Evolutionary conservation across 2,888 invertebrate species (phyloP), one percentile per base, ranked within the genome.

Genomic region (Mamestra brassicae): DNA sequence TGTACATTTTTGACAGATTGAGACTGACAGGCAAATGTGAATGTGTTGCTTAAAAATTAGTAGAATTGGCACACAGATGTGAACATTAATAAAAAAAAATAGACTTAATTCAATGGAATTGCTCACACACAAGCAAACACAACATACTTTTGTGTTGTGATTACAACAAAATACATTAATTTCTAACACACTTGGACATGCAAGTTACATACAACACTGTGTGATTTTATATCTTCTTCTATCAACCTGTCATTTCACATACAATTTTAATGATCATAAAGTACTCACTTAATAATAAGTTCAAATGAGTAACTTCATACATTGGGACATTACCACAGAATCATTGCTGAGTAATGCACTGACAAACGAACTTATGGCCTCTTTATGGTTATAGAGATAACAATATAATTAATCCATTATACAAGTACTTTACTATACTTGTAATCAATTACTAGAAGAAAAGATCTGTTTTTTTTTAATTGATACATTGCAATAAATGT

Each of bases 351-450:
- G 42, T 70, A 76, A 62, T 52, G 4, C 17, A 55, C 6, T 11
- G 60, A 34, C 26, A 50, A 17, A 17, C 4, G 8, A 70, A 50
- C 69, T 36, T 62, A 50, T 26, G 42, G 36, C 55, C 62, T 69
- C 55, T 75, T 17, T 50, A 68, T n/a, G n/a, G 61, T 5, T 50
- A 36, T 7, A 36, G 17, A 76, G 61, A 62, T 70, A 54, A 74
- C 15, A 66, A 36, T n/a, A 2, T 36, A 61, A 34, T 47, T 38
- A 55, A 50, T 42, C 11, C 55, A 42, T 61, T 42, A 38, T 6
- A 47, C 15, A 60, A 74, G n/a, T 74, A 36, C 10, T 47, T 11
- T 15, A 52, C 52, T 34, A 4, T 4, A 52, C 3, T 61, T 2
- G 0, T 26, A 57, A 50, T 10, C 11, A 55, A 55, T 50, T 4